Conservation (phyloP, 1,140 invertebrate species). For the Prorops nasuta region DNA sequence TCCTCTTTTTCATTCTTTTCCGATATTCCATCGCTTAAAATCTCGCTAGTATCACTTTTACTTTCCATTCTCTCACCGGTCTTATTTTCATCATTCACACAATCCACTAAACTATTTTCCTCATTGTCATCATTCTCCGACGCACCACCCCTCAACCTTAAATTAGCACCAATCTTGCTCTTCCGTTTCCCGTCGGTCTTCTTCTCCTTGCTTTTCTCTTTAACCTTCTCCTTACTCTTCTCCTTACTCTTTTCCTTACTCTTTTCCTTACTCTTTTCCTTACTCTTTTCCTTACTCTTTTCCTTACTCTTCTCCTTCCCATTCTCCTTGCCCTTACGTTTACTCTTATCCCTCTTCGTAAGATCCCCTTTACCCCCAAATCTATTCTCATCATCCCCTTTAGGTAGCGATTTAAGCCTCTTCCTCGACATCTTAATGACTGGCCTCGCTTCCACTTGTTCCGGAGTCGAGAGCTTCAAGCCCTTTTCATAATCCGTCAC, state of each 20-base stretch:
- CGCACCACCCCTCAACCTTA: background rate
- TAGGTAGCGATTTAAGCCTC: too few relatives aligned
- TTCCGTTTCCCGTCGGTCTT: background rate
- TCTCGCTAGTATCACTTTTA: background rate
- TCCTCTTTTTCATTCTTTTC: background rate
- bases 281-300: background rate
- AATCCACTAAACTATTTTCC: too few relatives aligned
- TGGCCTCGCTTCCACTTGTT: background rate
- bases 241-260: background rate
- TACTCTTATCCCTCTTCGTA: background rate
- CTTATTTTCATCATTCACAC: too few relatives aligned
- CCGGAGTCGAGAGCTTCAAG: constrained; percentile 20
- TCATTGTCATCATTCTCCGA: too few relatives aligned
- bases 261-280: background rate
- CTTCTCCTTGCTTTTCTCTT: background rate
- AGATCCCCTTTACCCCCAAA: too few relatives aligned
- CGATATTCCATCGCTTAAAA: background rate
- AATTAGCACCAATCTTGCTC: background rate
- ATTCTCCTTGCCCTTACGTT: background rate
- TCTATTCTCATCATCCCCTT: too few relatives aligned
- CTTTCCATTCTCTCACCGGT: background rate
- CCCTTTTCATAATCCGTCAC: constrained; percentile 19
- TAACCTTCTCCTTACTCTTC: background rate
- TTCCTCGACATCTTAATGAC: too few relatives aligned
- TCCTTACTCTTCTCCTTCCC: background rate